phyloP scores from a whole-genome alignment of 2,888 invertebrate genomes.

The Meloe dianella region DNA sequence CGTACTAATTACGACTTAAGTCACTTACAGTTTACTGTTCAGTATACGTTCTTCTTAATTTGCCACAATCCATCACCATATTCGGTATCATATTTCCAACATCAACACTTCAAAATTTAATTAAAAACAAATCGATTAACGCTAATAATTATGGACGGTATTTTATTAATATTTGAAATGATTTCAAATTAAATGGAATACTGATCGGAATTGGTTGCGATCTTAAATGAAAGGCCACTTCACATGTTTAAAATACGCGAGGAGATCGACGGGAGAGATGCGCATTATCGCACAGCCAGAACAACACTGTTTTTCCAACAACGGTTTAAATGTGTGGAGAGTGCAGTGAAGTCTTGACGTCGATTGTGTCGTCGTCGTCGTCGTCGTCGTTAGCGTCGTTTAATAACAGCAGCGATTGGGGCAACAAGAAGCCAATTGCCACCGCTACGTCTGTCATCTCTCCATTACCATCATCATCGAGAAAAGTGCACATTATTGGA shows the following conservation, averaged over 20 bases:
- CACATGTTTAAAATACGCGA: constrained; percentile 3
- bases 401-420: not conserved
- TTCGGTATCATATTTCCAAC: not conserved
- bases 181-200: not conserved
- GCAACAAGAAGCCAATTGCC: not conserved
- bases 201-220: not conserved
- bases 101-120: not conserved
- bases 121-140: not conserved
- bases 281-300: constrained; percentile 1
- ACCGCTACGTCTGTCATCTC: not conserved
- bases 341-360: not conserved
- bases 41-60: not conserved
- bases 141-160: not conserved
- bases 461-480: not conserved
- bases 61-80: not conserved
- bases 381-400: not conserved
- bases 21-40: not conserved
- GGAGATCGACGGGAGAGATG: not conserved
- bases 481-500: not conserved
- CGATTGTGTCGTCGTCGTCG: not conserved
- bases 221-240: not conserved
- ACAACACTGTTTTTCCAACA: not conserved
- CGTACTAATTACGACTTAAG: not conserved
- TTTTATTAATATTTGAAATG: not conserved
- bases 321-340: not conserved